These are phyloP conservation scores for Hapalemur alaotrensis DNA, from an alignment of 2,797 vertebrate species.

Conservation along the genomic window DNA sequence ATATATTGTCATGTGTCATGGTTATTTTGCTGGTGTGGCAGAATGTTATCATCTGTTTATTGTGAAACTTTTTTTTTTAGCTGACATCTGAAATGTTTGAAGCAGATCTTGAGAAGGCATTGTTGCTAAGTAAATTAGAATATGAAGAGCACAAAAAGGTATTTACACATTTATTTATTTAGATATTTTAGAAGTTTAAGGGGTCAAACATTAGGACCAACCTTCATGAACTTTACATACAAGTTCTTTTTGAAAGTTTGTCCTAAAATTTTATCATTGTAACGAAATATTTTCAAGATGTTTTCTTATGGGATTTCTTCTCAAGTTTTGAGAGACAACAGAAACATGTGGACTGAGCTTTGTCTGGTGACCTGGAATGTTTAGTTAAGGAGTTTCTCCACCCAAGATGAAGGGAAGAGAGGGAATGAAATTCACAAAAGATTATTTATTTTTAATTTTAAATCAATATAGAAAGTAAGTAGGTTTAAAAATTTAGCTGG, in stretches of 20 bases:
- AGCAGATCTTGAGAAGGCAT: constrained; percentile 95
- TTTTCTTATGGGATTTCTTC: constrained; percentile 8
- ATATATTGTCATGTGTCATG: constrained; percentile 7
- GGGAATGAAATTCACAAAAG: neutral
- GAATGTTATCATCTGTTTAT: constrained; percentile 24
- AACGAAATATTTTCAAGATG: neutral
- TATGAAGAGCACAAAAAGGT: constrained; percentile 94
- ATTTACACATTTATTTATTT: constrained; percentile 65
- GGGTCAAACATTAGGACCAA: neutral
- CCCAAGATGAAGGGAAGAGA: neutral
- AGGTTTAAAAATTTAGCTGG: neutral
- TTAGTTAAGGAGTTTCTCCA: constrained; percentile 18
- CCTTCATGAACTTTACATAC: constrained; percentile 26
- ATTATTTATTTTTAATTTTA: constrained; percentile 32
- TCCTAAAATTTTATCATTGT: neutral
- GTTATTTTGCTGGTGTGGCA: neutral
- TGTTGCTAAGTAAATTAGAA: constrained; percentile 95
- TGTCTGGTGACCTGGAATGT: constrained; percentile 29
- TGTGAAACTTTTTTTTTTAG: constrained; percentile 79
- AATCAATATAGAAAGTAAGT: neutral
- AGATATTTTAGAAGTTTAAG: constrained; percentile 26
- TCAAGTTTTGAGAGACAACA: constrained; percentile 34
- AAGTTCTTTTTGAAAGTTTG: constrained; percentile 46
- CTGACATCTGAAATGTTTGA: constrained; percentile 95
- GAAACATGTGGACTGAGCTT: neutral